A percentile compares a stretch with the other conserved stretches of the same genome.
These are phyloP conservation scores for Atlantisia rogersi DNA, from an alignment of 2,113 vertebrate species.

Conservation along the genomic window DNA sequence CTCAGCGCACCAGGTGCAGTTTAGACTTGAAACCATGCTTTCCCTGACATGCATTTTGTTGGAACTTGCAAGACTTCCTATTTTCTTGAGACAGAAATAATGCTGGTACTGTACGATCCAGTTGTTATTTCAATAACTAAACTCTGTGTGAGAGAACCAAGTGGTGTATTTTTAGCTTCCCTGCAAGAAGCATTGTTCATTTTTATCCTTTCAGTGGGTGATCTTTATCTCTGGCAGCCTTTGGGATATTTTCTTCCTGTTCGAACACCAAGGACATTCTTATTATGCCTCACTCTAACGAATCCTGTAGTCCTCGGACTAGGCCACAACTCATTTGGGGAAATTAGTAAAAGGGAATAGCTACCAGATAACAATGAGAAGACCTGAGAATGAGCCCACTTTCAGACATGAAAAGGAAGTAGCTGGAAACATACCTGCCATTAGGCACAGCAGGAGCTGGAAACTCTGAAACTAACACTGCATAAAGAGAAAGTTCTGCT, in stretches of 20 bases:
- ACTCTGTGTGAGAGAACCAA: background rate
- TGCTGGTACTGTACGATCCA: background rate
- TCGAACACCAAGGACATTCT: conserved; percentile 49
- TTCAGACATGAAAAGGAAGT: conserved; percentile 57
- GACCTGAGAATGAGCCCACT: conserved; percentile 53
- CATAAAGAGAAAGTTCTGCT: conserved; percentile 61
- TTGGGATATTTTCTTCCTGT: conserved; percentile 55
- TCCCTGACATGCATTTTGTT: background rate
- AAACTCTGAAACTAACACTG: conserved; percentile 46
- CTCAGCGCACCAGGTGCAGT: background rate
- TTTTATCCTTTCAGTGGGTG: conserved; percentile 64
- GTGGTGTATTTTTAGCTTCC: conserved; percentile 63
- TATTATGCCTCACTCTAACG: conserved; percentile 52
- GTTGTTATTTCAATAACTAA: conserved; percentile 52
- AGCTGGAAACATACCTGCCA: conserved; percentile 56
- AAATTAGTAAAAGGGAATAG: conserved; percentile 64
- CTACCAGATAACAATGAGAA: conserved; percentile 55
- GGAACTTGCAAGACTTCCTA: background rate
- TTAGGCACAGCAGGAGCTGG: conserved; percentile 46
- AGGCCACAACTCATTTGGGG: conserved; percentile 51
- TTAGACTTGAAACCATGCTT: background rate
- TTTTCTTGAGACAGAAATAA: conserved; percentile 35
- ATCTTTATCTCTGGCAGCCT: conserved; percentile 66
- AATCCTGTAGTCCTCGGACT: conserved; percentile 48
- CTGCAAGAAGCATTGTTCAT: conserved; percentile 58